Conservation (phyloP, 2,113 vertebrate genomes). For the Gila orcuttii region DNA sequence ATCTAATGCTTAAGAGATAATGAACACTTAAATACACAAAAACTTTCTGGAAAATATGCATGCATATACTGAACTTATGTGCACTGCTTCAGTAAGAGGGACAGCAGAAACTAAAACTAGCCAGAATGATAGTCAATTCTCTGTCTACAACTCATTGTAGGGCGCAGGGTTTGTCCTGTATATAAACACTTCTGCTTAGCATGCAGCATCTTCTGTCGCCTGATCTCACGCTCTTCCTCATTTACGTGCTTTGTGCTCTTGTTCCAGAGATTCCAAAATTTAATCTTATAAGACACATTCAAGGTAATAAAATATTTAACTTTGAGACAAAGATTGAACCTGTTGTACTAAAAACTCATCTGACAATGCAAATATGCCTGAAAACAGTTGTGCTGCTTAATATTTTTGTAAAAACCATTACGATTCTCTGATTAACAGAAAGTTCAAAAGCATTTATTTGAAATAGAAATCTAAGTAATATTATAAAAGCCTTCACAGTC, state of each 20-base stretch:
- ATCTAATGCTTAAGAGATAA: not conserved
- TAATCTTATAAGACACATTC: not conserved
- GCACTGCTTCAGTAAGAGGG: not conserved
- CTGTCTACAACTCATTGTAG: constrained; percentile 32
- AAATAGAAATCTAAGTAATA: too few species aligned
- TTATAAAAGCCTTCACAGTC: too few species aligned
- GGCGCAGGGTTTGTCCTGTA: constrained; percentile 34
- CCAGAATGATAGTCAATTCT: not conserved
- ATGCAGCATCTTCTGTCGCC: constrained; percentile 46
- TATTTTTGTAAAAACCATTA: not conserved
- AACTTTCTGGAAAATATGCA: not conserved
- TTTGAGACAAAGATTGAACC: not conserved
- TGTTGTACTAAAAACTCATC: not conserved
- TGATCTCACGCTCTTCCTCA: constrained; percentile 40
- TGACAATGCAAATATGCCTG: not conserved
- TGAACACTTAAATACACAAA: not conserved
- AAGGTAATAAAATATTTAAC: not conserved
- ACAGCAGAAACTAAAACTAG: not conserved
- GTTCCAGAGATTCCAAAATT: not conserved
- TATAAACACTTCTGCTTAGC: constrained; percentile 37
- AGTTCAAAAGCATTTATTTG: not conserved
- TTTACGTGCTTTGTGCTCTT: constrained; percentile 20
- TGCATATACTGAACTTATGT: not conserved
- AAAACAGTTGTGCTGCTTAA: too few species aligned
- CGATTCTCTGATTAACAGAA: not conserved